Base-by-base conservation (phyloP, 2,888 invertebrate species). In the Pterobdella sp. region DNA sequence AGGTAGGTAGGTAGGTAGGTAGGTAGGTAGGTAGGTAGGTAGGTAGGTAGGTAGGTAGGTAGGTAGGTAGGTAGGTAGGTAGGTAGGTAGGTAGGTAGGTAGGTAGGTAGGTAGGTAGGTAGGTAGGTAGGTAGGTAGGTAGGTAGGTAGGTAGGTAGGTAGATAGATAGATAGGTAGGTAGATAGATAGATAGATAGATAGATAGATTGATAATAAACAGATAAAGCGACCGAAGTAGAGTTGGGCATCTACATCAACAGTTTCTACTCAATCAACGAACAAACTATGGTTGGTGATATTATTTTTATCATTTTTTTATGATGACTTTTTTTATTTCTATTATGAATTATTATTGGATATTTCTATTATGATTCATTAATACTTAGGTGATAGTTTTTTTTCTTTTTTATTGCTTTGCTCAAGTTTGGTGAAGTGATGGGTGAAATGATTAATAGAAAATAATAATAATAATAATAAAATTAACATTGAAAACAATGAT, bases 201-300 rank as follows among this genome's bases (percentile, higher is more conserved):
- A 29, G 3, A 3, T 66, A 66, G 7, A 64, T 42, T 14, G 18
- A 42, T 14, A n/a, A n/a, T 52, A 52, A 1, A 4, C 52, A 69
- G 69, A 42, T 22, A 7, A 34, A 4, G 31, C 69, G 10, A 69
- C 69, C 10, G 52, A 52, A 31, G 69, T 69, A 29, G 26, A 49
- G 1, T 31, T 69, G 32, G 69, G 69, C 26, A 69, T 69, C 52
- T 69, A 69, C 69, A 49, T 69, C 2, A 69, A 69, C 69, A 69
- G 69, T 32, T 52, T 69, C 49, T 69, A 69, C 34, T 69, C 69
- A n/a, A 69, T 69, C 31, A 69, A 69, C 49, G 69, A 69, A 22
- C 69, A 69, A 32, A 69, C 69, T 1, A 69, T 69, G 69, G 69
- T 69, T 18, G 34, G 7, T 29, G n/a, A n/a, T n/a, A n/a, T n/a